Evolutionary conservation across 2,113 vertebrate genomes (phyloP), one percentile per base, ranked within the genome.

Genomic region (Microcebus ravelobensis): DNA sequence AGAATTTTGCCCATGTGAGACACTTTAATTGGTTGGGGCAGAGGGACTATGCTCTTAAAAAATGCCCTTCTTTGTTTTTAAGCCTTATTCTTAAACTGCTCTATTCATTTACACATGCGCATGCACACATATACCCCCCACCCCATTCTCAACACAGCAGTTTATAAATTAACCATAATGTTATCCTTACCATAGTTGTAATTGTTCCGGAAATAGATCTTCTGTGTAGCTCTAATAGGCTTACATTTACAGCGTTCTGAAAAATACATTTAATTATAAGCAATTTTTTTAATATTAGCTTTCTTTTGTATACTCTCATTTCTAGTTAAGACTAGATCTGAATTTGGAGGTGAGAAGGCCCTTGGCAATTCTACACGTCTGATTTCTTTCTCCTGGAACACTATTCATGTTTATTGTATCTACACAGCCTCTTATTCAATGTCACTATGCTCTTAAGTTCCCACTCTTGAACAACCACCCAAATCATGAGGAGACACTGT

Each of bases 141-240:
- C 52, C 2, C 10, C 67, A 29, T 55, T 95, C 48, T 61, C n/a
- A 70, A 42, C 34, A 39, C 21, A 93, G n/a, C 15, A 84, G 25
- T 65, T 0, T 85, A 70, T 68, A 95, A 74, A 13, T 80, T 13
- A 36, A 34, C 29, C 79, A n/a, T 0, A 29, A 91, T 94, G 63
- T 86, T 84, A 77, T 6, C 96, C 99, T 99, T 97, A 99, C 99
- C 99, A 0, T 99, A 99, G 98, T 99, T 99, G 59, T 99, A 99
- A 98, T 99, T 99, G 98, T 99, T 99, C 97, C 98, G 99, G 86
- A 98, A 85, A 68, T 99, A 99, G 34, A 98, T 99, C 98, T 99
- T 99, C 98, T 99, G 98, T 83, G 93, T 98, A 50, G 99, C 99
- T 98, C 98, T 99, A 42, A 99, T 96, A 2, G 98, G 98, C 93